phyloP scores from a whole-genome alignment of 1,140 invertebrate species.

The Dermatophagoides farinae region DNA sequence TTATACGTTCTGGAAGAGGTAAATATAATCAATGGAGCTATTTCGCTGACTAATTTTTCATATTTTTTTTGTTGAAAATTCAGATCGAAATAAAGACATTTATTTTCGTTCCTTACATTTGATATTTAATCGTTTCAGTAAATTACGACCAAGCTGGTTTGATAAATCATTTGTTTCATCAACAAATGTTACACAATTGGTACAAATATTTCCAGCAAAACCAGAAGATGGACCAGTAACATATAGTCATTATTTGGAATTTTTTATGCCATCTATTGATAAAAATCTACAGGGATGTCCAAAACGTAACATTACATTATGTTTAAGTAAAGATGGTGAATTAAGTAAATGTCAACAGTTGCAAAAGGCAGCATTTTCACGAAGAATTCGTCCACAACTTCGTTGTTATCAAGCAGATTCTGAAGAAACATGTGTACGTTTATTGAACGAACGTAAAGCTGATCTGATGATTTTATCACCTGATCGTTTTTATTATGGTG shows the following conservation, averaged over 20 bases:
- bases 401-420: constrained; percentile 34
- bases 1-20: constrained; percentile 12
- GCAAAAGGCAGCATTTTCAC: constrained; percentile 41
- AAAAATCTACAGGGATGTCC: constrained; percentile 35
- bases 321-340: constrained; percentile 38
- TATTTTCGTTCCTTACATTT: constrained; percentile 12
- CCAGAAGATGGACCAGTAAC: neutral
- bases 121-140: constrained; percentile 8
- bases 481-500: constrained; percentile 45
- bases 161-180: constrained; percentile 8
- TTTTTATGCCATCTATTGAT: constrained; percentile 56
- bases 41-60: no score
- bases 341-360: constrained; percentile 43
- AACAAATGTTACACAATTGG: constrained; percentile 12
- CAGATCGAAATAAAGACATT: constrained; percentile 7
- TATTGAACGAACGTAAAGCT: constrained; percentile 35
- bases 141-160: constrained; percentile 12
- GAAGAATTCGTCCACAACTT: constrained; percentile 45
- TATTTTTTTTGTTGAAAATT: no score
- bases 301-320: constrained; percentile 34
- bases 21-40: no score
- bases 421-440: constrained; percentile 40
- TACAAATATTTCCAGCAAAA: neutral
- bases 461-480: constrained; percentile 47
- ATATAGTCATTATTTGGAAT: constrained; percentile 27